Base-by-base conservation (phyloP, 2,113 vertebrate genomes). In the Anhinga anhinga region DNA sequence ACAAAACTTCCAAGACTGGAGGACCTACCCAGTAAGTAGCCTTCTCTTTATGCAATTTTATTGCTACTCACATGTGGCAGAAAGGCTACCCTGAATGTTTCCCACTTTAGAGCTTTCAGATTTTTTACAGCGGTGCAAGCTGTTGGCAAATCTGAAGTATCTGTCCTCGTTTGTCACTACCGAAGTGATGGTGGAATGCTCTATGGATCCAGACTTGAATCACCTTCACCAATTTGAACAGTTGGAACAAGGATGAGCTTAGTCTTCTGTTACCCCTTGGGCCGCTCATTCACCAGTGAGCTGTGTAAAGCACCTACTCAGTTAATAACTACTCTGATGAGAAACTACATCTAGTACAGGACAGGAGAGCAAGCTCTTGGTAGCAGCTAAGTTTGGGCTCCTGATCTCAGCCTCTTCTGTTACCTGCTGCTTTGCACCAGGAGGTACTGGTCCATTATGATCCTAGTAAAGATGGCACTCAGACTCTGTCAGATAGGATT, bases 1-100 rank as follows among this genome's bases (percentile, higher is more conserved):
- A 99, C 95, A 99, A 99, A 95, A 99, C 99, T 8, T 18, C 2
- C 11, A 1, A 0, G 0, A 0, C 0, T 0, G 99, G 99, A 50
- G 99, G 99, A 44, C 36, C 98, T 71, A 0, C 20, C 2, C 0
- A 0, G 99, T 99, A 97, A 82, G 97, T 82, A 71, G 25, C 53
- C 6, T 73, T 87, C 27, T 67, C 36, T 59, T 90, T 21, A 11
- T n/a, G n/a, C 59, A 17, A 19, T 62, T 59, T 32, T 72, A 15
- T 22, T 70, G 22, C 61, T 80, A 19, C n/a, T 80, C 44, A 50
- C 36, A 27, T 40, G 27, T 61, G 29, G 50, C 45, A 47, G 77
- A 26, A 82, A 58, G 63, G 56, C 32, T 74, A 42, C 26, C 11
- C 53, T 45, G 49, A 65, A 10, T 66, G 20, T 80, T 70, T 76